Conservation (phyloP, 1,140 invertebrate species). For the Euglossa dilemma region DNA sequence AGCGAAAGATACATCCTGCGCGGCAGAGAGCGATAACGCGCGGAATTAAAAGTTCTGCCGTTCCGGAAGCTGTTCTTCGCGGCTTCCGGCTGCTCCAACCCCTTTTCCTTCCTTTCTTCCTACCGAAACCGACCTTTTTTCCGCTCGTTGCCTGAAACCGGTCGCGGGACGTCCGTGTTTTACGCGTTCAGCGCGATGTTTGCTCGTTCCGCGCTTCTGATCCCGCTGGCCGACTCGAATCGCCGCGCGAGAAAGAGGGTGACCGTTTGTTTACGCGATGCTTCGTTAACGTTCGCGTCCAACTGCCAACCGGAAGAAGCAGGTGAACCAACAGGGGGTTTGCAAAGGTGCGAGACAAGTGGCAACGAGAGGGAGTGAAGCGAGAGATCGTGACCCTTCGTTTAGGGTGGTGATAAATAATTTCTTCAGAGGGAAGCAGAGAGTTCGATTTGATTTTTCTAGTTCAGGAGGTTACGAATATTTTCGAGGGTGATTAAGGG, state of each 20-base stretch:
- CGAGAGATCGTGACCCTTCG: background rate
- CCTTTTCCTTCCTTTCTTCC: background rate
- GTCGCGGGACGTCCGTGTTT: background rate
- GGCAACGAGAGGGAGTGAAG: background rate
- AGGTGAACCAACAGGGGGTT: background rate
- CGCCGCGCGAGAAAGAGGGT: fast-evolving
- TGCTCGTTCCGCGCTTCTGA: background rate
- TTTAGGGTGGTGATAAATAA: background rate
- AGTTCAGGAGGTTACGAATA: background rate
- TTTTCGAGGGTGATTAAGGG: background rate
- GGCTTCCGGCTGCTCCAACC: background rate
- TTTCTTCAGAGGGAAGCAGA: background rate
- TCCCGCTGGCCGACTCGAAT: background rate
- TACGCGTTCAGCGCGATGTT: background rate
- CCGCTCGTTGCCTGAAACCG: background rate
- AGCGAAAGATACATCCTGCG: constrained; percentile 54
- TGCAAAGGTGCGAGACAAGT: background rate
- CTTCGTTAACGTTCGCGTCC: background rate
- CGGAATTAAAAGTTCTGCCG: constrained; percentile 64
- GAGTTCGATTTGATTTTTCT: background rate
- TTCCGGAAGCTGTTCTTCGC: constrained; percentile 33
- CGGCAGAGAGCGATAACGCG: constrained; percentile 55
- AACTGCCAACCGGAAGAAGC: background rate
- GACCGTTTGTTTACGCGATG: background rate
- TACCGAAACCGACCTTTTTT: background rate